Evolutionary conservation across 2,797 vertebrate species (phyloP).

Genomic region (Novumbra hubbsi): DNA sequence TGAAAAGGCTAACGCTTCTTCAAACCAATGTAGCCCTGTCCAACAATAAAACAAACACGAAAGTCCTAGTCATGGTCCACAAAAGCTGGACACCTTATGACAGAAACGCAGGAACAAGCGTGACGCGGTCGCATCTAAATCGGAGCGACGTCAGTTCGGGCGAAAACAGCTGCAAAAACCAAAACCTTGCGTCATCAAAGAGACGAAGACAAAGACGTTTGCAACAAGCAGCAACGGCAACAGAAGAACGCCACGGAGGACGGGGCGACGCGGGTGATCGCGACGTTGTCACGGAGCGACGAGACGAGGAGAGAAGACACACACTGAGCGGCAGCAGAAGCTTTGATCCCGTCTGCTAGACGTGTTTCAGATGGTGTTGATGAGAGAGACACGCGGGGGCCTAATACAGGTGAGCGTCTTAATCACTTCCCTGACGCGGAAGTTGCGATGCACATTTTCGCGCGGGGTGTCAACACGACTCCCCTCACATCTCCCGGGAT

Average conservation of each 20-base stretch:
- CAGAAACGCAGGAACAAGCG: background rate
- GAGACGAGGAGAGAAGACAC: background rate
- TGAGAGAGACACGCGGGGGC: background rate
- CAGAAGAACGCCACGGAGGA: background rate
- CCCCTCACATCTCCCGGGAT: background rate
- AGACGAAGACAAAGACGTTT: background rate
- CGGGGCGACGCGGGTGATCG: background rate
- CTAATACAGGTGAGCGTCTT: background rate
- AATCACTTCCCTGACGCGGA: background rate
- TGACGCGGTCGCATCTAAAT: background rate
- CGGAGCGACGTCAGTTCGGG: background rate
- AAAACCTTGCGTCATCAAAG: background rate
- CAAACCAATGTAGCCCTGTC: no score
- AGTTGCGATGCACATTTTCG: background rate
- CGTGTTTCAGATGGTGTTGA: conserved; percentile 1
- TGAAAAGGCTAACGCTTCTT: no score
- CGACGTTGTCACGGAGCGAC: background rate
- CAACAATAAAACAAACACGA: no score
- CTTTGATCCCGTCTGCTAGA: background rate
- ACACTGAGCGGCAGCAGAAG: background rate
- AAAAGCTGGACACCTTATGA: no score
- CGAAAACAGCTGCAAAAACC: background rate
- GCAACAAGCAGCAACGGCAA: background rate
- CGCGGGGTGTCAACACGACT: background rate
- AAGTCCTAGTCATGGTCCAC: no score